A percentile compares a stretch with the other conserved stretches of the same genome.
These are phyloP conservation scores for Mormyrus hasselquistii DNA, from an alignment of 2,797 vertebrate genomes.

Conservation along the genomic window DNA sequence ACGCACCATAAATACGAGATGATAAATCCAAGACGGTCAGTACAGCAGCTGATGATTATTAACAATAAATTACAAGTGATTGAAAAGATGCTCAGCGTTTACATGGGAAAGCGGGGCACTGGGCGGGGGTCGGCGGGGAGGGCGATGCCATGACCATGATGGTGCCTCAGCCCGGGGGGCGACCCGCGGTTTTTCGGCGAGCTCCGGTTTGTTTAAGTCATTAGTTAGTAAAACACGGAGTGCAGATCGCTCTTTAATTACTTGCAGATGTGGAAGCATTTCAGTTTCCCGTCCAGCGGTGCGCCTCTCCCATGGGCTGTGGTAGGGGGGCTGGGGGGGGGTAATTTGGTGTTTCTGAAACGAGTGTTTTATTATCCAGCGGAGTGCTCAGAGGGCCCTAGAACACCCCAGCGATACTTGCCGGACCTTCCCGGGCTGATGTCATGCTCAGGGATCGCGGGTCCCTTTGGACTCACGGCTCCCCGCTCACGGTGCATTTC, in stretches of 20 bases:
- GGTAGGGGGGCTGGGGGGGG: not conserved
- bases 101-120: not conserved
- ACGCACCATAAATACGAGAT: not conserved
- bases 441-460: conserved; percentile 52
- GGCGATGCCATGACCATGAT: too few species aligned
- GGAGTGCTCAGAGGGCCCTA: conserved; percentile 28
- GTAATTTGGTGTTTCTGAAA: conserved; percentile 32
- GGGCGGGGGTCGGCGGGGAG: not conserved
- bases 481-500: conserved; percentile 28
- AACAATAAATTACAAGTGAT: not conserved
- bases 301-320: conserved; percentile 43
- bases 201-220: conserved; percentile 65
- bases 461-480: conserved; percentile 42
- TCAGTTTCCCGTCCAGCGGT: conserved; percentile 62
- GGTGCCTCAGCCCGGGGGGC: not conserved
- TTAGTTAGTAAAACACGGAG: conserved; percentile 65
- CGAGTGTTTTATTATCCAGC: conserved; percentile 56
- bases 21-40: not conserved
- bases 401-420: conserved; percentile 49
- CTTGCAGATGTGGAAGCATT: conserved; percentile 58
- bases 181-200: conserved; percentile 15
- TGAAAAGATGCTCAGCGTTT: not conserved
- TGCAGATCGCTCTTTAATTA: conserved; percentile 64
- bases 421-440: conserved; percentile 52
- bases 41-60: not conserved